Base-by-base conservation (phyloP, 2,113 vertebrate genomes). In the Ceuthmochares aereus region DNA sequence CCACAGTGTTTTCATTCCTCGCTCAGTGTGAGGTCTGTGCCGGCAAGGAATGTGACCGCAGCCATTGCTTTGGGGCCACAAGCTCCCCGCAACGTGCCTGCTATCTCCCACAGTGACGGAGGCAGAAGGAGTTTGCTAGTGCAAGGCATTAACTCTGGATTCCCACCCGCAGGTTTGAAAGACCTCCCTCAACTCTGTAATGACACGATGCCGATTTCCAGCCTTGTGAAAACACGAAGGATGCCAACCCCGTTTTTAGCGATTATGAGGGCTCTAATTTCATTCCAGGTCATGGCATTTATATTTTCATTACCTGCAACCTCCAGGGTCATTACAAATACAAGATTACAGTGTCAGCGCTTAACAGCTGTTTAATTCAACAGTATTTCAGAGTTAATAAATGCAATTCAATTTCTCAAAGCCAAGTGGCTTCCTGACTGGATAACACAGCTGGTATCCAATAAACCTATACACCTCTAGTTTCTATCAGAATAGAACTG, bases 1-100 rank as follows among this genome's bases (percentile, higher is more conserved):
- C 32, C 1, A 1, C 2, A 6, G 29, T 4, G 16, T 1, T 63
- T 40, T 64, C 0, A 4, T 47, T 30, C 70, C 66, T 75, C 1
- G 4, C 68, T 42, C 2, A 1, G 40, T 11, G 47, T 4, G 10
- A 10, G 12, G 12, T 51, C 64, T 22, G 29, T 43, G 37, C 68
- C 5, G 7, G 40, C 13, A 68, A n/a, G 13, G 23, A 32, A 40
- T 43, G 43, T 2, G 21, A 74, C 52, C n/a, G 19, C 34, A 62
- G 2, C 10, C 34, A 8, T 1, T 1, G 1, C 10, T 63, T 10
- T 17, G 22, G 23, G 34, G 25, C 21, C 42, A 54, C 80, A 68
- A 55, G 7, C 12, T 25, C 30, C 26, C 11, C 51, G 20, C 12
- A 42, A 68, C 2, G 0, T 14, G 49, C 12, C 18, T 0, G 5